These are phyloP conservation scores for Myrmophylax atrothorax DNA, from an alignment of 2,113 vertebrate genomes.

Conservation along the genomic window DNA sequence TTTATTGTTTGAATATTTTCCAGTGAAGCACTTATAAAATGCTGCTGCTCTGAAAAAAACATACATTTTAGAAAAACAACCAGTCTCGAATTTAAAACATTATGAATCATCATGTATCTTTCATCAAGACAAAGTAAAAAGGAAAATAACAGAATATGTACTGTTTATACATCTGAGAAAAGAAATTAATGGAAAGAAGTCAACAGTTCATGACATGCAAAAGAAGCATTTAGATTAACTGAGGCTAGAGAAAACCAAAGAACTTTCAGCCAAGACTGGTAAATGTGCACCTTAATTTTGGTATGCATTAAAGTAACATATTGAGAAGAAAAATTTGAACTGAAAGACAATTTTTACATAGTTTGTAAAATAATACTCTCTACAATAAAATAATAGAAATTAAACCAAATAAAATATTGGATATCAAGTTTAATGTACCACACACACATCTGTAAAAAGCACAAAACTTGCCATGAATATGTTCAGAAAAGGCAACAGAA, in stretches of 20 bases:
- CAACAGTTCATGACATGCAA: background rate
- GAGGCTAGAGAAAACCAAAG: background rate
- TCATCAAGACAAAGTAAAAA: background rate
- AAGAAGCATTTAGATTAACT: background rate
- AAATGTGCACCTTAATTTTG: background rate
- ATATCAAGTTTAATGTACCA: background rate
- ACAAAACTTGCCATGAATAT: background rate
- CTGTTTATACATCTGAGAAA: background rate
- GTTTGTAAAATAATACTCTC: background rate
- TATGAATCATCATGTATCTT: background rate
- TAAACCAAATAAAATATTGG: background rate
- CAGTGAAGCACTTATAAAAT: background rate
- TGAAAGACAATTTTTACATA: background rate
- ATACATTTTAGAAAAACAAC: background rate
- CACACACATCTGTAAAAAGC: rapidly evolving
- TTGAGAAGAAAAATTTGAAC: background rate
- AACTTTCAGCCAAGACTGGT: background rate
- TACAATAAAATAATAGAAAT: background rate
- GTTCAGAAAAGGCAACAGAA: background rate
- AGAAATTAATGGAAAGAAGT: background rate
- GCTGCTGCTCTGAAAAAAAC: background rate
- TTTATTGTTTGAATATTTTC: background rate
- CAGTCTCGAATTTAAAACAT: background rate
- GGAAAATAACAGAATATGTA: background rate
- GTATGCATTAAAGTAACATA: background rate